Conservation (phyloP, 1,140 invertebrate species). For the Argopecten irradians region DNA sequence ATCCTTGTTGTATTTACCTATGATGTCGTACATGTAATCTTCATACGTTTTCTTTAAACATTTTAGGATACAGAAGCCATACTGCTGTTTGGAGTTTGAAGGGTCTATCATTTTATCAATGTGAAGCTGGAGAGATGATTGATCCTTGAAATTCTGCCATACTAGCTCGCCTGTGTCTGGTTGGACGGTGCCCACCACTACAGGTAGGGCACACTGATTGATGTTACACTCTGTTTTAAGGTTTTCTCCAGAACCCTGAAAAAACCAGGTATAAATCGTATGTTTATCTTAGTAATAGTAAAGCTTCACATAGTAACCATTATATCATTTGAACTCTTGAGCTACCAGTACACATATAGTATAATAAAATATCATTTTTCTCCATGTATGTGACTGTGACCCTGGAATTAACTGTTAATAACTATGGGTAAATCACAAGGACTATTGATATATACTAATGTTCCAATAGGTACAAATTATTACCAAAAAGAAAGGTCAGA, state of each 20-base stretch:
- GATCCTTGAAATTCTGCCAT: not conserved
- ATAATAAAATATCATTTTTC: too few species aligned
- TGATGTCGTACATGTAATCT: not conserved
- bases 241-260: not conserved
- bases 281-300: not conserved
- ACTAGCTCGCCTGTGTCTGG: not conserved
- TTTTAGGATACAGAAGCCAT: constrained; percentile 1
- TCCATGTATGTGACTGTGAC: too few species aligned
- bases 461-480: too few species aligned
- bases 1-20: not conserved
- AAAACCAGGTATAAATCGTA: not conserved
- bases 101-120: not conserved
- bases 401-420: too few species aligned
- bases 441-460: too few species aligned
- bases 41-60: constrained; percentile 3
- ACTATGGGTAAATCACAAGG: too few species aligned
- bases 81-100: not conserved
- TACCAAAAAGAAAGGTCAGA: too few species aligned
- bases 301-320: not conserved
- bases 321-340: not conserved
- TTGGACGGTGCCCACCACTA: not conserved
- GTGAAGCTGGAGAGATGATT: not conserved
- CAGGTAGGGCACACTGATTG: not conserved
- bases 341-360: too few species aligned
- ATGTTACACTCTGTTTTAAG: not conserved